Base-by-base conservation (phyloP, 2,888 invertebrate species). In the Drosophila picticornis region DNA sequence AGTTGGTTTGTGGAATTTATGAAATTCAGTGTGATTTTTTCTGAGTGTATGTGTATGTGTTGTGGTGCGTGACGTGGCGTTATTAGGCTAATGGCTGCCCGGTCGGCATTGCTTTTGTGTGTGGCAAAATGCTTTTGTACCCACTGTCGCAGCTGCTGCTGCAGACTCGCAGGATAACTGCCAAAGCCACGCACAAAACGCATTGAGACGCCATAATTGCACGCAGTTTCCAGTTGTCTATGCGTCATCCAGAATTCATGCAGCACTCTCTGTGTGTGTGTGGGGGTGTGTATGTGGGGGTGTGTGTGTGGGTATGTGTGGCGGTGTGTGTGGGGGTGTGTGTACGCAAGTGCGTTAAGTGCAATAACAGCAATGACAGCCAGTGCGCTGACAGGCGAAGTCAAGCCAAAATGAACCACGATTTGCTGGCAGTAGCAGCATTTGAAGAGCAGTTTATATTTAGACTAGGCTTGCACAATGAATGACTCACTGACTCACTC, bases 41-140 rank as follows among this genome's bases (percentile, higher is more conserved):
- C 29, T 46, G 43, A 29, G 34, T 62, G 65, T 69, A 46, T 68
- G 50, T 66, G 64, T 53, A 43, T 53, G 61, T 60, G 72, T 69
- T 69, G 57, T 57, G 53, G 58, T 74, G 75, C 84, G 72, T 86
- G 73, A 82, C 79, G 72, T 86, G 72, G 82, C 84, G 72, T 86
- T 86, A 90, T 90, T 86, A 90, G 86, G 90, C 86, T 86, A 86
- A 86, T 86, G 90, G 90, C 75, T 79, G 86, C 76, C 86, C 86
- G 81, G 65, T 88, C 90, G 86, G 86, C 81, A 88, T 85, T 77
- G 88, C 84, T 81, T 85, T 90, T 90, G 90, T 90, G 88, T 90
- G 79, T 88, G 46, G 81, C 64, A 81, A 77, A 85, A 81, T 74
- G 89, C 81, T 72, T 77, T 84, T 79, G 74, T 83, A 46, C 64